Evolutionary conservation across 1,140 invertebrate species (phyloP).

Genomic region (Drosophila mojavensis): DNA sequence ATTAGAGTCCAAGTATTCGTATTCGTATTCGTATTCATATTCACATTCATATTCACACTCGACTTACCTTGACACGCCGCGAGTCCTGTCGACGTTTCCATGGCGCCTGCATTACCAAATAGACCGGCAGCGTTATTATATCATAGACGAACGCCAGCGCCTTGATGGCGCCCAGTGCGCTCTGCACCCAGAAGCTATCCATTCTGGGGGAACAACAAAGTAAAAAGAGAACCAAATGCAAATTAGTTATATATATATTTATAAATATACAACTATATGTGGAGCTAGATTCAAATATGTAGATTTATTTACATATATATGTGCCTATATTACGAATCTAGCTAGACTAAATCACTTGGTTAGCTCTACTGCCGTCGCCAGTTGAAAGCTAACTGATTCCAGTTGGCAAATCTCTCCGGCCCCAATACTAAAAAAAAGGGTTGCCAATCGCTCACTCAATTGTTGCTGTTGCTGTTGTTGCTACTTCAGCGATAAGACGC

Average conservation of each 20-base stretch:
- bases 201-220: slow-evolving; percentile 85
- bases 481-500: slow-evolving; percentile 22
- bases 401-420: slow-evolving; percentile 58
- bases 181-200: slow-evolving; percentile 91
- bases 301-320: background rate
- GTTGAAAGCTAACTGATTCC: slow-evolving; percentile 69
- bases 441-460: slow-evolving; percentile 7
- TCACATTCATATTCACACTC: background rate
- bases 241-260: slow-evolving; percentile 22
- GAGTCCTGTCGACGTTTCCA: slow-evolving; percentile 92
- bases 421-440: slow-evolving; percentile 51
- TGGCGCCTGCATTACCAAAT: slow-evolving; percentile 93
- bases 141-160: slow-evolving; percentile 93
- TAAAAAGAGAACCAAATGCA: background rate
- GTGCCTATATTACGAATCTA: background rate
- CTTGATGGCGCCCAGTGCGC: slow-evolving; percentile 90
- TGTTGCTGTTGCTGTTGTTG: background rate
- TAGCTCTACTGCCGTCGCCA: slow-evolving; percentile 55
- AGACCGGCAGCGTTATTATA: slow-evolving; percentile 94
- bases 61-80: slow-evolving; percentile 89
- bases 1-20: background rate
- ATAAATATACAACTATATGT: background rate
- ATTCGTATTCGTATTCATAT: background rate
- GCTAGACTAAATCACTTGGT: slow-evolving; percentile 22
- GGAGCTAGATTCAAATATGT: background rate